Conservation (phyloP, 2,888 invertebrate species). For the Matsumyia berberina region DNA sequence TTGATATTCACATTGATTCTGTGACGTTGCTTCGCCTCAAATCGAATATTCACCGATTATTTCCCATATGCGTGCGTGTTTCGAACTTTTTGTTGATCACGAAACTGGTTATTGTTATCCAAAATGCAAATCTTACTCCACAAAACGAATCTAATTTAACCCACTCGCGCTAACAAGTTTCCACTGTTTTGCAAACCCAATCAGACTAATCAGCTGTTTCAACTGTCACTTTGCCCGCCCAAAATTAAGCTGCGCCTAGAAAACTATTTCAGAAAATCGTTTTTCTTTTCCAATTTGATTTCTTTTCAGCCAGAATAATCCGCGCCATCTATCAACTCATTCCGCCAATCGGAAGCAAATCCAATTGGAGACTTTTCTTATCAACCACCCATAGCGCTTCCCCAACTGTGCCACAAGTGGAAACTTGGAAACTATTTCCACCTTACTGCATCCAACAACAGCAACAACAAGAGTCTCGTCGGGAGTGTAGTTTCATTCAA, state of each 20-base stretch:
- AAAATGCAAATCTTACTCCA: too few relatives aligned
- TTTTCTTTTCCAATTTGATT: background rate
- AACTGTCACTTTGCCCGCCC: constrained; percentile 1
- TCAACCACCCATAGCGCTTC: constrained; percentile 18
- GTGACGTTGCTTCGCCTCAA: too few relatives aligned
- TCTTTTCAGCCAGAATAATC: too few relatives aligned
- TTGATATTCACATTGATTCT: too few relatives aligned
- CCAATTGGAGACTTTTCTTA: constrained; percentile 58
- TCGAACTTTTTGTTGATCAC: too few relatives aligned
- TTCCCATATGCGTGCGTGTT: too few relatives aligned
- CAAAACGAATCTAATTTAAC: too few relatives aligned
- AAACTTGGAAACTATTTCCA: constrained; percentile 63
- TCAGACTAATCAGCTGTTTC: background rate
- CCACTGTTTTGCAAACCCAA: background rate
- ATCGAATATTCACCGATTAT: too few relatives aligned
- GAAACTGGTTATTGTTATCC: too few relatives aligned
- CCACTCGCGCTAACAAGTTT: background rate
- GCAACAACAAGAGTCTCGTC: background rate
- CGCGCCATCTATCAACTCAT: constrained; percentile 39
- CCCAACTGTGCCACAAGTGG: constrained; percentile 8
- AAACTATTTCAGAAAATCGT: background rate
- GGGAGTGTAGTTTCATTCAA: constrained; percentile 52
- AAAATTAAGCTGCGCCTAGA: constrained; percentile 15
- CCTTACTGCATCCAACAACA: constrained; percentile 54
- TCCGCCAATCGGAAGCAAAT: background rate